These are phyloP conservation scores for Somateria mollissima DNA, from an alignment of 2,797 vertebrate genomes.

Conservation along the genomic window DNA sequence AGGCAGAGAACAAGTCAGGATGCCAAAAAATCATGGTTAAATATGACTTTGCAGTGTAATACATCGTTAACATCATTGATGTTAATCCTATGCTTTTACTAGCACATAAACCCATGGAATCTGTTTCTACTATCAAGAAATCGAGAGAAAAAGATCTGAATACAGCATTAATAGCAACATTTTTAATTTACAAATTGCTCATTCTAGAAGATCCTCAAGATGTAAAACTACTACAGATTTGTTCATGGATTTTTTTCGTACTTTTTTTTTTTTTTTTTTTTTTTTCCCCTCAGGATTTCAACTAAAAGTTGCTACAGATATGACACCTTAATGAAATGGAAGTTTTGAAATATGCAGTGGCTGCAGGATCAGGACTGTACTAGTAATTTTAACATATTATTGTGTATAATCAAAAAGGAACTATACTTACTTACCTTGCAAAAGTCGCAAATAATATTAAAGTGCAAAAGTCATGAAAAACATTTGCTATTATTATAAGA, in stretches of 20 bases:
- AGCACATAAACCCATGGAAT: neutral
- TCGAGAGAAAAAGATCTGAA: neutral
- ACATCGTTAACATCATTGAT: neutral
- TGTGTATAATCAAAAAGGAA: neutral
- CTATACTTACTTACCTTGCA: neutral
- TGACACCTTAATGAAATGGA: neutral
- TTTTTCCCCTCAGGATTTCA: neutral
- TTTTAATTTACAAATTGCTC: neutral
- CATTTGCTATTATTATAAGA: neutral
- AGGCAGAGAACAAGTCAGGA: neutral
- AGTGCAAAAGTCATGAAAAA: neutral
- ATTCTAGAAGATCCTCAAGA: neutral
- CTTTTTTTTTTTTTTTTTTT: neutral
- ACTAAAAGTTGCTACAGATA: neutral
- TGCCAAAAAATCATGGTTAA: neutral
- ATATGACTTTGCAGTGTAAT: neutral
- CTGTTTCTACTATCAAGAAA: neutral
- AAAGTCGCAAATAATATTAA: neutral
- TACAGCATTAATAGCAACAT: neutral
- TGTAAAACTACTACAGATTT: neutral
- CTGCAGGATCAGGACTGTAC: neutral
- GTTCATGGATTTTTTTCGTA: neutral
- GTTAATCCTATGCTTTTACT: neutral
- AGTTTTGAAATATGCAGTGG: neutral
- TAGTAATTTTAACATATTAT: neutral